Evolutionary conservation across 2,888 invertebrate species (phyloP).

Genomic region (Clepsis dumicolana): DNA sequence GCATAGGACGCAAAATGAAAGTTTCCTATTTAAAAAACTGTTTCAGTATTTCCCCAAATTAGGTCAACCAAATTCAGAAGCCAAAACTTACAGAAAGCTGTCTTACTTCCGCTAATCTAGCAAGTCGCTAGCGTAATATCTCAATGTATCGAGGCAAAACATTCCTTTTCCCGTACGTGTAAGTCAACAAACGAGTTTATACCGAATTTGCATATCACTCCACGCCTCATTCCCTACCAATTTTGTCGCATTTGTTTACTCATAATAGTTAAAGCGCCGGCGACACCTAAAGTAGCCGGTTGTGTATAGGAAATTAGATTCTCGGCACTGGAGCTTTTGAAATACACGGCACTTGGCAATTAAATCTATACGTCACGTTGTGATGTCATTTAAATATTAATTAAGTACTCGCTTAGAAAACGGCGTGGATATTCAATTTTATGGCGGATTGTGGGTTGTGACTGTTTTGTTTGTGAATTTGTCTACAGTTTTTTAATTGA

Average conservation of each 20-base stretch:
- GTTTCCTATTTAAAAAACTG: neutral
- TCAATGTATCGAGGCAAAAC: slow-evolving; percentile 3
- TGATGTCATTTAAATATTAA: slow-evolving; percentile 35
- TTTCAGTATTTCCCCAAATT: neutral
- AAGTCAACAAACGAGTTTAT: slow-evolving; percentile 20
- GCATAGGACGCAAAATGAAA: no score
- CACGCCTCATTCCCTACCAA: slow-evolving; percentile 26
- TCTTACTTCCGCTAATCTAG: neutral
- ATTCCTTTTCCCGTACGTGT: neutral
- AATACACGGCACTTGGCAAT: slow-evolving; percentile 15
- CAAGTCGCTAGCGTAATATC: neutral
- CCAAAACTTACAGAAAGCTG: neutral
- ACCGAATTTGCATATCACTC: slow-evolving; percentile 33
- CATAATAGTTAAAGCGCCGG: slow-evolving; percentile 2
- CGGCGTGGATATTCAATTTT: no score
- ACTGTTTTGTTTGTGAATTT: slow-evolving; percentile 4
- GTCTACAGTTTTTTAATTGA: neutral
- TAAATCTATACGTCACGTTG: slow-evolving; percentile 28
- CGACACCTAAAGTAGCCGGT: slow-evolving; percentile 9
- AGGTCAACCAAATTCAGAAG: neutral
- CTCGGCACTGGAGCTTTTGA: neutral
- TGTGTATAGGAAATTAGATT: neutral
- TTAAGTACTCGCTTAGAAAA: slow-evolving; percentile 30
- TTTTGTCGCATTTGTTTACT: slow-evolving; percentile 26
- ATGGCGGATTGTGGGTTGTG: slow-evolving; percentile 7